Evolutionary conservation across 2,113 vertebrate species (phyloP).

Genomic region (Nannobrachium achirus): DNA sequence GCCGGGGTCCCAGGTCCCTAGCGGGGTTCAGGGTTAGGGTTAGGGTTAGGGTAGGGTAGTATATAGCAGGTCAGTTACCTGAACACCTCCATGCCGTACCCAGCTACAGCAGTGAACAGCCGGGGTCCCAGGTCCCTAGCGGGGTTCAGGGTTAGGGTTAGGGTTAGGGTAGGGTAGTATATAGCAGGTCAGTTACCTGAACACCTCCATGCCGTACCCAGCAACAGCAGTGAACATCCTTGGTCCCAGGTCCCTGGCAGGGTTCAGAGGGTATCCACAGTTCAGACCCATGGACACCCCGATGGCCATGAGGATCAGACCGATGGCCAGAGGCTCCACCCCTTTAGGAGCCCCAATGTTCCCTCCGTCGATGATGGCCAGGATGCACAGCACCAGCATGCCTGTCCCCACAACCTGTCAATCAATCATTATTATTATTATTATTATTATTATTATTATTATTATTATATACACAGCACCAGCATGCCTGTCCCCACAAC

Average conservation of each 20-base stretch:
- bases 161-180: neutral
- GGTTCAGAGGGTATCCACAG: conserved; percentile 94
- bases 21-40: too few species aligned
- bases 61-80: neutral
- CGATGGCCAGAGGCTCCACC: conserved; percentile 87
- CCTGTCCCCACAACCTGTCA: conserved; percentile 90
- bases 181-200: conserved; percentile 82
- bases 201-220: conserved; percentile 94
- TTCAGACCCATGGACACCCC: conserved; percentile 89
- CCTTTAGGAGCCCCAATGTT: conserved; percentile 88
- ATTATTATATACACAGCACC: too few species aligned
- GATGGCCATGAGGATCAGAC: conserved; percentile 87
- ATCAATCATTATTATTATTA: too few species aligned
- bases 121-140: neutral
- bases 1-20: too few species aligned
- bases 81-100: neutral
- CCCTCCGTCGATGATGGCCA: conserved; percentile 88
- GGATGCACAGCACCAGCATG: conserved; percentile 86
- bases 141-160: neutral
- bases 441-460: too few species aligned
- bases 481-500: too few species aligned
- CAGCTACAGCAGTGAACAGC: too few species aligned
- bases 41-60: too few species aligned
- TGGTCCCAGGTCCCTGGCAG: conserved; percentile 91
- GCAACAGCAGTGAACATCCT: conserved; percentile 90